These are phyloP conservation scores for Stegodyphus mimosarum DNA, from an alignment of 1,140 invertebrate genomes.

Conservation along the genomic window DNA sequence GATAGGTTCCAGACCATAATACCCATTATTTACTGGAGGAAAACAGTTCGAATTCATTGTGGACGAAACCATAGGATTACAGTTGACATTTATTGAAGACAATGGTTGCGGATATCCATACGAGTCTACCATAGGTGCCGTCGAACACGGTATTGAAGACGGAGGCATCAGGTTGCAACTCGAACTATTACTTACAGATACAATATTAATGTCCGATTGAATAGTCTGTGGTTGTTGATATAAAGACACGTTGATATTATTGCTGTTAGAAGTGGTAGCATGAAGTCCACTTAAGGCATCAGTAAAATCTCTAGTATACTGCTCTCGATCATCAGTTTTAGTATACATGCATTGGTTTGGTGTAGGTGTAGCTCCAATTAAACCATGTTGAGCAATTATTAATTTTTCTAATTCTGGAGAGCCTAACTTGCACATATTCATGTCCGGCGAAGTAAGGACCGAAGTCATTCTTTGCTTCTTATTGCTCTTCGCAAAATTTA, in stretches of 20 bases:
- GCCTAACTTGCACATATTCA: conserved; percentile 84
- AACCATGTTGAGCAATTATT: conserved; percentile 74
- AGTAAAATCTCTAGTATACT: conserved; percentile 89
- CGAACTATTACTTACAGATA: not conserved
- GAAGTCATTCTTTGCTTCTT: conserved; percentile 67
- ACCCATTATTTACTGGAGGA: conserved; percentile 3
- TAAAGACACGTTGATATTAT: conserved; percentile 12
- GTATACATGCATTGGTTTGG: conserved; percentile 77
- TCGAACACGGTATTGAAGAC: conserved; percentile 15
- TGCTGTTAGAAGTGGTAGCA: conserved; percentile 12
- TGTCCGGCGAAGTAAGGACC: conserved; percentile 83
- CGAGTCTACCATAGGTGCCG: conserved; percentile 14
- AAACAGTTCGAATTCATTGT: conserved; percentile 35
- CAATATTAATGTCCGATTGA: conserved; percentile 18
- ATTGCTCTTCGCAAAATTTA: conserved; percentile 71
- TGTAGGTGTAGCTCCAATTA: conserved; percentile 76
- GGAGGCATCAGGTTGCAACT: conserved; percentile 22
- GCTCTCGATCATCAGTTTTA: conserved; percentile 90
- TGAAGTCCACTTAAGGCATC: conserved; percentile 77
- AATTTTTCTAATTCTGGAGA: conserved; percentile 89
- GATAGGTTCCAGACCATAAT: conserved; percentile 29
- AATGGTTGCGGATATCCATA: conserved; percentile 39
- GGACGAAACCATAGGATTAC: conserved; percentile 39
- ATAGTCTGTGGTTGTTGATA: conserved; percentile 14
- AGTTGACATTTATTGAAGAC: conserved; percentile 35